These are phyloP conservation scores for Polyergus mexicanus DNA, from an alignment of 1,140 invertebrate species.

Conservation along the genomic window DNA sequence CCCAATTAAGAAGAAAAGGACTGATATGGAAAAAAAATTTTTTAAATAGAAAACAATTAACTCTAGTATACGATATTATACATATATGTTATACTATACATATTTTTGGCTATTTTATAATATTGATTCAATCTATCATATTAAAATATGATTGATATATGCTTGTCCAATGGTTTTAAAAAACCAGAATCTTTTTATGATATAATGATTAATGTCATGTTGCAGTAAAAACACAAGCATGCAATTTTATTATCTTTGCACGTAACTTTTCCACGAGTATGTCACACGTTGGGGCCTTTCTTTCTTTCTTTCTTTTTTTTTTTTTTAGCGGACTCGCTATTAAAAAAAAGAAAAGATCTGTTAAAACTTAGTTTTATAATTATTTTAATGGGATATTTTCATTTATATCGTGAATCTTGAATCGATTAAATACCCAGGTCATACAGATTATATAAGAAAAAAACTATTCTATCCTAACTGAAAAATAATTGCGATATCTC, in stretches of 20 bases:
- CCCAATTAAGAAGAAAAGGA: too few relatives aligned
- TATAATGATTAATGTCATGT: background rate
- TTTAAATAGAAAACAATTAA: too few relatives aligned
- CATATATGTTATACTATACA: background rate
- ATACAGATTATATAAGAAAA: background rate
- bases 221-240: background rate
- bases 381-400: constrained; percentile 25
- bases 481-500: constrained; percentile 21
- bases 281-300: background rate
- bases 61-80: background rate
- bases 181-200: background rate
- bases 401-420: constrained; percentile 7
- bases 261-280: background rate
- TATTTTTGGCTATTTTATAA: constrained; percentile 41
- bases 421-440: background rate
- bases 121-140: background rate
- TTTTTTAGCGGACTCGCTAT: background rate
- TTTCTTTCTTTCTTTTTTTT: too few relatives aligned
- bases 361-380: constrained; percentile 27
- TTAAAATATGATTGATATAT: constrained; percentile 1
- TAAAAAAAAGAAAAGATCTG: background rate
- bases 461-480: constrained; percentile 19
- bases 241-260: constrained; percentile 27
- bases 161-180: constrained; percentile 1
- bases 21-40: too few relatives aligned